A percentile compares a stretch with the other conserved stretches of the same genome.
phyloP scores from a whole-genome alignment of 2,797 vertebrate species.

The Poecilia wingei region DNA sequence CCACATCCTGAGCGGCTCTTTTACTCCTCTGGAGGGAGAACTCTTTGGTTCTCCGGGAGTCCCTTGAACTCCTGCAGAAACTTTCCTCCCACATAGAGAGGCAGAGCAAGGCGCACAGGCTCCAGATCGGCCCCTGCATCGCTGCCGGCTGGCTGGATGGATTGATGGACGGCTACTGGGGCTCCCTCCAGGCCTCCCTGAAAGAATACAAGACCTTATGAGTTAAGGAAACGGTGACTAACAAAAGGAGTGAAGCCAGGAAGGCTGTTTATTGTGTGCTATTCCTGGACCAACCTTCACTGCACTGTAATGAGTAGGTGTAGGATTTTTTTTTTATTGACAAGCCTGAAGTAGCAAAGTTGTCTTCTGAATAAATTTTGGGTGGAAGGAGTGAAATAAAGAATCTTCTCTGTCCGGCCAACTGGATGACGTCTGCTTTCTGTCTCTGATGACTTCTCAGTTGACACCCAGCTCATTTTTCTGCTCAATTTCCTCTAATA shows the following conservation, averaged over 20 bases:
- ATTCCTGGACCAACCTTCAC: slow-evolving; percentile 13
- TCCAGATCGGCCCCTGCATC: slow-evolving; percentile 87
- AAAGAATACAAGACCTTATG: slow-evolving; percentile 39
- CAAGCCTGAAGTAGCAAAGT: slow-evolving; percentile 15
- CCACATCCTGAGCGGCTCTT: slow-evolving; percentile 72
- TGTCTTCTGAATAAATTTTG: slow-evolving; percentile 28
- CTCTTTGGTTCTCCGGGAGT: slow-evolving; percentile 69
- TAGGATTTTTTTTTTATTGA: slow-evolving; percentile 10
- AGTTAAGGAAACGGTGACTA: slow-evolving; percentile 16
- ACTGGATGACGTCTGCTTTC: slow-evolving; percentile 52
- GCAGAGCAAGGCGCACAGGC: slow-evolving; percentile 82
- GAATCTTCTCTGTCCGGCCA: slow-evolving; percentile 39
- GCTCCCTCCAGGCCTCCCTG: slow-evolving; percentile 58
- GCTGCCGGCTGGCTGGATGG: slow-evolving; percentile 57
- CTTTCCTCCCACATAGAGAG: slow-evolving; percentile 77
- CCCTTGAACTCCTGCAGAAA: slow-evolving; percentile 78
- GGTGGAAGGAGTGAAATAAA: slow-evolving; percentile 46
- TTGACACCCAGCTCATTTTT: slow-evolving; percentile 37
- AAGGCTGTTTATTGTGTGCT: slow-evolving; percentile 21
- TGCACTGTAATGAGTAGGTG: slow-evolving; percentile 13
- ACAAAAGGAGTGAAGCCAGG: slow-evolving; percentile 31
- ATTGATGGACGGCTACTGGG: slow-evolving; percentile 55
- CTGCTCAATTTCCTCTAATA: slow-evolving; percentile 11
- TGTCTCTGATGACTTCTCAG: slow-evolving; percentile 39
- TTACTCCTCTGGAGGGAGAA: slow-evolving; percentile 61